These are phyloP conservation scores for Tetropium fuscum DNA, from an alignment of 2,888 invertebrate species.

Conservation along the genomic window DNA sequence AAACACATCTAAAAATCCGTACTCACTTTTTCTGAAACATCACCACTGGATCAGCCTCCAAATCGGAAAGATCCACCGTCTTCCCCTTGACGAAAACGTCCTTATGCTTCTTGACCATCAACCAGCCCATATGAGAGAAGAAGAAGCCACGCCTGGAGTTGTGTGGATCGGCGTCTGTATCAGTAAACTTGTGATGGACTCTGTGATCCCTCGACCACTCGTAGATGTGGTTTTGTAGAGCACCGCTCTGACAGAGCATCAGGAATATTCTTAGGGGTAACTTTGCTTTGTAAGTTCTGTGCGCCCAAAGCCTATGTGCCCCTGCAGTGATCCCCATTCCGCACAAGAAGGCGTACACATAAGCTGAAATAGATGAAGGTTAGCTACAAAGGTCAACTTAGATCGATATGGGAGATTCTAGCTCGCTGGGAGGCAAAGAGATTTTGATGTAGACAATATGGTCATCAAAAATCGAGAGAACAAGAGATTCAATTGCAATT, in stretches of 20 bases:
- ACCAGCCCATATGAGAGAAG: conserved; percentile 96
- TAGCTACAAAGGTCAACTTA: too few species aligned
- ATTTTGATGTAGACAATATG: too few species aligned
- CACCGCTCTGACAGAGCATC: conserved; percentile 83
- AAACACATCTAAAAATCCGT: not conserved
- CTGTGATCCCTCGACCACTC: conserved; percentile 86
- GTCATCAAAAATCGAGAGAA: too few species aligned
- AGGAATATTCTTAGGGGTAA: conserved; percentile 84
- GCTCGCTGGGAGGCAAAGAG: too few species aligned
- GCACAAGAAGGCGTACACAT: conserved; percentile 38
- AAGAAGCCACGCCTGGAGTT: conserved; percentile 87
- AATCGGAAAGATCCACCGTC: conserved; percentile 85
- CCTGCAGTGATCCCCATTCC: conserved; percentile 87
- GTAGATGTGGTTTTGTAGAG: conserved; percentile 90
- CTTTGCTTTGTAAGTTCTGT: conserved; percentile 91
- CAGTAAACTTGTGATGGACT: conserved; percentile 89
- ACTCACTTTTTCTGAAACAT: conserved; percentile 86
- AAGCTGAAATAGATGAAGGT: conserved; percentile 35
- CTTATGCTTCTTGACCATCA: conserved; percentile 87
- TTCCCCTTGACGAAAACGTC: conserved; percentile 88
- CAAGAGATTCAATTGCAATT: not conserved
- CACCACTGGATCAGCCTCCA: conserved; percentile 85
- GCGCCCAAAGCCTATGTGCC: conserved; percentile 94
- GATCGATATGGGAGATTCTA: too few species aligned
- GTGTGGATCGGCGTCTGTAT: conserved; percentile 89